Base-by-base conservation (phyloP, 2,888 invertebrate species). In the Sepiola atlantica region DNA sequence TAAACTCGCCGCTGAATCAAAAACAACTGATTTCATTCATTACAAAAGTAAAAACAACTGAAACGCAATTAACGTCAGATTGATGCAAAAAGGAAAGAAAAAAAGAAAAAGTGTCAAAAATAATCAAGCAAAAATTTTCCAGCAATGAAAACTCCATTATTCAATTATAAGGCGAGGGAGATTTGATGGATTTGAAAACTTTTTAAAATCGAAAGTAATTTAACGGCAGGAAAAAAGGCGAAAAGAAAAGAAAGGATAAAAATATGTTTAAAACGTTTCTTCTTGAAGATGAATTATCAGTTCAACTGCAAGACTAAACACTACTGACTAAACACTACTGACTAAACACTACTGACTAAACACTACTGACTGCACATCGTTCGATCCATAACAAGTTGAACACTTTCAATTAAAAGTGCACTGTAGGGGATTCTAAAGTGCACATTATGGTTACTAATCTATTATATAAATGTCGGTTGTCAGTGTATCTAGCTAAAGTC, bases 161-260 rank as follows among this genome's bases (percentile, higher is more conserved):
- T 77, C 77, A 77, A 77, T 77, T 77, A 77, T 77, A 77, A 77
- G 77, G 77, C n/a, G 77, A 77, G 77, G n/a, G 77, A 77, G 77
- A 77, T 77, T 77, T 32, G 32, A 77, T 77, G 77, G 77, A 77
- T 32, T 77, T 16, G 1, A 77, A 77, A 77, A 77, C n/a, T 77
- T 77, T 77, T 77, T 77, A n/a, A 77, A 77, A 77, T 77, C 32
- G 32, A 77, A 77, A 77, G 77, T 77, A 77, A 77, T 77, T 77
- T 77, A 77, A 77, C 77, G 18, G n/a, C 77, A 77, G n/a, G 32
- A 45, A 4, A n/a, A 77, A 77, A 77, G 16, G 16, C n/a, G 3
- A 77, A n/a, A 77, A 32, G 14, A 77, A 16, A n/a, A 77, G n/a
- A n/a, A 77, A 77, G 16, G 12, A 32, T 77, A 32, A 77, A 77